A percentile compares a stretch with the other conserved stretches of the same genome.
These are phyloP conservation scores for Montifringilla adamsi DNA, from an alignment of 2,113 vertebrate species.

Conservation along the genomic window DNA sequence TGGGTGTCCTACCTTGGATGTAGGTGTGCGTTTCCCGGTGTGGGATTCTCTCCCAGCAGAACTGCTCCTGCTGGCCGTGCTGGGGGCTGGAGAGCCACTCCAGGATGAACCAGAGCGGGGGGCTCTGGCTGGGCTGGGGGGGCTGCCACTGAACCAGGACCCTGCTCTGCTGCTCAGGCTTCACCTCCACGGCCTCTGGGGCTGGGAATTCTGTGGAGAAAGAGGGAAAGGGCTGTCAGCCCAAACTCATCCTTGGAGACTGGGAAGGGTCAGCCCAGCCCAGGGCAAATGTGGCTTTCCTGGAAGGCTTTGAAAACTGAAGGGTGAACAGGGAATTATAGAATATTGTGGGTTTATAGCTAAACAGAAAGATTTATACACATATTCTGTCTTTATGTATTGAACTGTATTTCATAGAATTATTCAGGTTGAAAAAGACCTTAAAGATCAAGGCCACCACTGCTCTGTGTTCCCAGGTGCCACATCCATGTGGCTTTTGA, in stretches of 20 bases:
- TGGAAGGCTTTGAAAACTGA: background rate
- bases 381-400: no score
- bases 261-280: background rate
- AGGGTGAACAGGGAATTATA: background rate
- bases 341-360: no score
- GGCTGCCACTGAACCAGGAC: conserved; percentile 28
- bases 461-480: rapidly evolving
- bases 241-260: rapidly evolving
- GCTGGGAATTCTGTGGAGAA: conserved; percentile 20
- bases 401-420: background rate
- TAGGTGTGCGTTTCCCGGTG: background rate
- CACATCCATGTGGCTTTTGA: background rate
- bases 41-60: conserved; percentile 17
- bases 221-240: rapidly evolving
- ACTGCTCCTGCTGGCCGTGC: background rate
- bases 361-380: no score
- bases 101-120: conserved; percentile 35
- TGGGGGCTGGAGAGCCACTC: conserved; percentile 20
- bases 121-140: background rate
- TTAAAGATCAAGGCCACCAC: background rate
- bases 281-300: rapidly evolving
- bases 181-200: background rate
- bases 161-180: background rate
- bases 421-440: background rate
- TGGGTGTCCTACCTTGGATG: conserved; percentile 2